These are phyloP conservation scores for Acrobasis repandana DNA, from an alignment of 2,888 invertebrate genomes.

Conservation along the genomic window DNA sequence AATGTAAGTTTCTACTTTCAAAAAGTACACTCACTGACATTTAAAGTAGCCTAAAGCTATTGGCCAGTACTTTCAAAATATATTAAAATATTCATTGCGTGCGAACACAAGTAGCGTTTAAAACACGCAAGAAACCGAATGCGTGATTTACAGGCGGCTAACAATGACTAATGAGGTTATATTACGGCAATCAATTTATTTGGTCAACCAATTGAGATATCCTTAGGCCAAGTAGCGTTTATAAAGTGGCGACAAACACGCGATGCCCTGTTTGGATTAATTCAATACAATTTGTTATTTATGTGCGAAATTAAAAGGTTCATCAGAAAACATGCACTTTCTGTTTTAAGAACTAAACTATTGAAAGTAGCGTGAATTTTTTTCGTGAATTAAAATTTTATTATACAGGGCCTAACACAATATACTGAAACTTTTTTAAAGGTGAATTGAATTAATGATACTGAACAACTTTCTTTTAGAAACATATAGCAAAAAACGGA, in stretches of 20 bases:
- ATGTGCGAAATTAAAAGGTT: conserved; percentile 17
- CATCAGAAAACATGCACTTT: background rate
- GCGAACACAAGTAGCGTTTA: conserved; percentile 68
- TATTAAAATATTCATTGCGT: conserved; percentile 53
- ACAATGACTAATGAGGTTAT: conserved; percentile 76
- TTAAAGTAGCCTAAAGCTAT: conserved; percentile 8
- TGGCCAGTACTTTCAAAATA: conserved; percentile 32
- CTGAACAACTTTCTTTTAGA: too few relatives aligned
- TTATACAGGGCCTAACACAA: too few relatives aligned
- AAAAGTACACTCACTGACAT: background rate
- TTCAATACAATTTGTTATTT: conserved; percentile 33
- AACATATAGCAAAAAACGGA: too few relatives aligned
- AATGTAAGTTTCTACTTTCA: background rate
- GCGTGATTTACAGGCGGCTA: conserved; percentile 68
- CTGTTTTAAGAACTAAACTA: background rate
- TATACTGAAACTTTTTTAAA: too few relatives aligned
- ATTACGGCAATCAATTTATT: conserved; percentile 78
- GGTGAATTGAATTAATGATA: too few relatives aligned
- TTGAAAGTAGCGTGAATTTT: background rate
- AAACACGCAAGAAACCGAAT: conserved; percentile 56
- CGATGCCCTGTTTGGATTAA: conserved; percentile 39
- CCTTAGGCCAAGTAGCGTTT: conserved; percentile 60
- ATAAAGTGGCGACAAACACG: conserved; percentile 66
- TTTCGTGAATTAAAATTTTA: too few relatives aligned
- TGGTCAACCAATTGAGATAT: conserved; percentile 71